Percentiles rank a stretch among this genome's conserved stretches.
Conservation (phyloP, 2,113 vertebrate species). For the Rutilus rutilus region DNA sequence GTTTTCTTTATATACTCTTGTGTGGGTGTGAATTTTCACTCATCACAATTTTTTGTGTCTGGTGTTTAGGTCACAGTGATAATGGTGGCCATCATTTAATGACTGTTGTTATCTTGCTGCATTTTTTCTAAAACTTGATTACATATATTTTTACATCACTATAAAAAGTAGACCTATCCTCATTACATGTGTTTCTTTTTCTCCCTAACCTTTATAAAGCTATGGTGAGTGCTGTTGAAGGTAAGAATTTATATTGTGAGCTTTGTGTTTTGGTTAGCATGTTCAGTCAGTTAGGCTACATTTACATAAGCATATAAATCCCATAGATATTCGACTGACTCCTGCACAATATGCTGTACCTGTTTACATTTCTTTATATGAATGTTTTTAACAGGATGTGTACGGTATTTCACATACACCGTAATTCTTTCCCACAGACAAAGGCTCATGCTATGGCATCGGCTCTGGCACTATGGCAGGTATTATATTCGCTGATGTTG, state of each 20-base stretch:
- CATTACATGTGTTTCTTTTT: background rate
- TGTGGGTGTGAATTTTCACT: background rate
- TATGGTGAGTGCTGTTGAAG: constrained; percentile 40
- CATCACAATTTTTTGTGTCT: background rate
- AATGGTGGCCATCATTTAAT: background rate
- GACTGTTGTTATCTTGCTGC: background rate
- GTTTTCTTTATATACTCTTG: too few relatives aligned
- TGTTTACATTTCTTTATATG: background rate
- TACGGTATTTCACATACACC: background rate
- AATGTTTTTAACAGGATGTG: background rate
- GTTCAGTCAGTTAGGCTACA: background rate
- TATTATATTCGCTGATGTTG: constrained; percentile 69
- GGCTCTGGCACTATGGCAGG: constrained; percentile 68
- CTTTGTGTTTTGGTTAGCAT: background rate
- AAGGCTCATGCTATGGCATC: constrained; percentile 69
- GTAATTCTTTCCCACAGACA: constrained; percentile 53
- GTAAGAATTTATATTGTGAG: constrained; percentile 19
- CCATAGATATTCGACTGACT: background rate
- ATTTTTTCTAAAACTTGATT: too few relatives aligned
- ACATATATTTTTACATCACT: too few relatives aligned
- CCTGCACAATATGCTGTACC: background rate
- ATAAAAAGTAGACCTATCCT: background rate
- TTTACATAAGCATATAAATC: background rate
- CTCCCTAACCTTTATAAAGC: background rate
- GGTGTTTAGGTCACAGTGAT: background rate